These are phyloP conservation scores for Calcarius lapponicus DNA, from an alignment of 2,797 vertebrate genomes.

Conservation along the genomic window DNA sequence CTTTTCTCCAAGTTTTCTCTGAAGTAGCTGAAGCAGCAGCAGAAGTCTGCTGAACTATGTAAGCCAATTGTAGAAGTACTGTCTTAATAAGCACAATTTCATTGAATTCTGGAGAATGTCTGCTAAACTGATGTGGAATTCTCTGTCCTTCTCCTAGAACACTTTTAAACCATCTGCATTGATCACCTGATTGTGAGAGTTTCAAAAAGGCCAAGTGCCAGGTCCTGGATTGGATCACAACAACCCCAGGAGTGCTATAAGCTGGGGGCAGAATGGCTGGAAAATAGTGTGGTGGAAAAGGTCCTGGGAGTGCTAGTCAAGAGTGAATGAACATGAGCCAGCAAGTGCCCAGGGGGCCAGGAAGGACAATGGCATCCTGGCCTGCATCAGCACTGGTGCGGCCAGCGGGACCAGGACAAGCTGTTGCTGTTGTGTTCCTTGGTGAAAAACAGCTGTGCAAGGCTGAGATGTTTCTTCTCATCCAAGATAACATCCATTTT, in stretches of 20 bases:
- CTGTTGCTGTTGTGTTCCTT: not conserved
- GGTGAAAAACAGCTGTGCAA: not conserved
- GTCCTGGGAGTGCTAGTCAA: fast-evolving
- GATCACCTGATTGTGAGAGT: not conserved
- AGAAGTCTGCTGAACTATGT: not conserved
- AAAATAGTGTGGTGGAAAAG: not conserved
- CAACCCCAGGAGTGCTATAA: not conserved
- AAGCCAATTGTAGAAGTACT: not conserved
- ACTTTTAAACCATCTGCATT: not conserved
- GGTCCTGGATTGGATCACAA: not conserved
- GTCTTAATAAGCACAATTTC: not conserved
- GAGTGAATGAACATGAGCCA: not conserved
- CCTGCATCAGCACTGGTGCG: not conserved
- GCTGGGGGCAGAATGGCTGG: not conserved
- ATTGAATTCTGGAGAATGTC: not conserved
- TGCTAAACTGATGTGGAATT: not conserved
- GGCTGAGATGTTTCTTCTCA: not conserved
- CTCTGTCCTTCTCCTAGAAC: not conserved
- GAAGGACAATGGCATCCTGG: not conserved
- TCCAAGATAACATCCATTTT: not conserved
- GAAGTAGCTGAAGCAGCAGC: conserved; percentile 5
- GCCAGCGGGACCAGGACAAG: not conserved
- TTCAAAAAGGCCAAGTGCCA: not conserved
- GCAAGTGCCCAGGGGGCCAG: fast-evolving
- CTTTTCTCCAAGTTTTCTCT: conserved; percentile 11